Conservation (phyloP, 2,113 vertebrate genomes). For the Rhea pennata region DNA sequence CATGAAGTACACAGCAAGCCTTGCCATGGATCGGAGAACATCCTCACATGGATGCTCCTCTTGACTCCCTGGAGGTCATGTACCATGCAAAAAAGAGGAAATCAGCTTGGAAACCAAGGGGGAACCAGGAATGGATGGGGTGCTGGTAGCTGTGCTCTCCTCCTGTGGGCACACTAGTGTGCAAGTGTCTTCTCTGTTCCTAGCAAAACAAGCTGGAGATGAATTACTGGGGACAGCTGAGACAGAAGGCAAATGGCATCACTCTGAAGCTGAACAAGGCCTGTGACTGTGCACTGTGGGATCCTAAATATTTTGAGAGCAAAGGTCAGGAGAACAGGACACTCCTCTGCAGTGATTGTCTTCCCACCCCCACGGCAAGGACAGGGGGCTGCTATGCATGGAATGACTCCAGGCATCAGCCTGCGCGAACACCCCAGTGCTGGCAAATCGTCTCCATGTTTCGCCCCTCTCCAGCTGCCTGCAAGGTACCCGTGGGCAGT, state of each 20-base stretch:
- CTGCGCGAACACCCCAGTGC: neutral
- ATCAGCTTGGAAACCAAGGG: neutral
- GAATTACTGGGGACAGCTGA: constrained; percentile 78
- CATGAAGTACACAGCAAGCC: neutral
- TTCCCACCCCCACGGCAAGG: neutral
- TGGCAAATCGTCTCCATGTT: neutral
- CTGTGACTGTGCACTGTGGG: constrained; percentile 61
- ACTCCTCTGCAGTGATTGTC: constrained; percentile 40
- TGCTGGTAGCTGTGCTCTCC: neutral
- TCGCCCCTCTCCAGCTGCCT: neutral
- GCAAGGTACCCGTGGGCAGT: neutral
- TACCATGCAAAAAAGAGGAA: neutral
- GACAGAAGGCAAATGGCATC: constrained; percentile 67
- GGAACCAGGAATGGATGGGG: neutral
- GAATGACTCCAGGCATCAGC: neutral
- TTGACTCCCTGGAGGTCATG: neutral
- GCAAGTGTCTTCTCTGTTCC: neutral
- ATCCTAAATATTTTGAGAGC: constrained; percentile 77
- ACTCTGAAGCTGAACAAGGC: constrained; percentile 54
- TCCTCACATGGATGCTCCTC: neutral
- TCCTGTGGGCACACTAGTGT: neutral
- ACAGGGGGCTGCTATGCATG: constrained; percentile 14
- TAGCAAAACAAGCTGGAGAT: constrained; percentile 34
- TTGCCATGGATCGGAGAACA: neutral
- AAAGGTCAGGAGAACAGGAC: constrained; percentile 74